Evolutionary conservation across 1,140 invertebrate species (phyloP), one percentile per base, ranked within the genome.

Genomic region (Drosophila parvula): DNA sequence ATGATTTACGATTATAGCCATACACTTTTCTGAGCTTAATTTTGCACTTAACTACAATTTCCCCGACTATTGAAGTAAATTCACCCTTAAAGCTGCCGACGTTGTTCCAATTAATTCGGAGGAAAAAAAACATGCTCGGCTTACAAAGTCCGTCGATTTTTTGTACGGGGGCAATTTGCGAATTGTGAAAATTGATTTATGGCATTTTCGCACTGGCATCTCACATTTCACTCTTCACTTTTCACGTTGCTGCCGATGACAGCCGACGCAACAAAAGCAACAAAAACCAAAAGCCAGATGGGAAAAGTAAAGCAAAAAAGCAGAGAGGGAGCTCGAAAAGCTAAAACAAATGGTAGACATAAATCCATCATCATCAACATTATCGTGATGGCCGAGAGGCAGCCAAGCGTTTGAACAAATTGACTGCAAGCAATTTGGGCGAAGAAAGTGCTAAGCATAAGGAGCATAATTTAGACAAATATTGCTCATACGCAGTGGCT

Each of bases 341-440:
- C 69, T 63, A 53, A 61, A 81, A 78, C 74, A 81, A 81, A 78
- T 81, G 69, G 61, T 18, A 56, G 62, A 61, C 74, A 82, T 81
- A 78, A 82, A 81, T 81, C 79, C 79, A 82, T 82, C 79, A 81
- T 68, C 78, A 75, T 74, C 74, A 77, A 16, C 50, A 74, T 65
- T 57, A 64, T 62, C 55, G 36, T 61, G 47, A 58, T 41, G 57
- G 38, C 44, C 64, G 51, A 71, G 28, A 50, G 34, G 48, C 55
- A 56, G 44, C 44, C 43, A 40, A 48, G 53, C 70, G 60, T 68
- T 63, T 67, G 40, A 81, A 63, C 74, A 81, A 77, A 71, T 71
- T 74, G 62, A 74, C 56, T 77, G 74, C 74, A 78, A 78, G 50
- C 79, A 82, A 81, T 78, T 81, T 81, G 74, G 34, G 55, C 56